Evolutionary conservation across 2,888 invertebrate species (phyloP), one percentile per base, ranked within the genome.

Genomic region (Ecliptopera silaceata): DNA sequence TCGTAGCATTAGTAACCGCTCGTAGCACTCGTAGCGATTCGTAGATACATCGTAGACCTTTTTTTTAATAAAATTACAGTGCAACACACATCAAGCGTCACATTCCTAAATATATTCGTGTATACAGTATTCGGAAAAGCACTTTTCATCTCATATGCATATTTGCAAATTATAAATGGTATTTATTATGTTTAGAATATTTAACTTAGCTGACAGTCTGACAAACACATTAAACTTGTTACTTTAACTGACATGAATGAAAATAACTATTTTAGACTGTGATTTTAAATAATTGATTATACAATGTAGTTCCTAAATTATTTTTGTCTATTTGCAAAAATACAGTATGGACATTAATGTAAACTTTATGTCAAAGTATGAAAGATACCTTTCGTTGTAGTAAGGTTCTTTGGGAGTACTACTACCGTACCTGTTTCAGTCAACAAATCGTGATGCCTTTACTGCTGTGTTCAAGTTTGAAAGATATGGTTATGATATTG

Each of bases 111-210:
- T 88, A 86, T 85, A 88, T 86, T 86, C 81, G 75, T 80, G 83
- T 84, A 79, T n/a, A 77, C 77, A 77, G 86, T 84, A 89, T 82
- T 84, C 65, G 86, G 86, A 87, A 88, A 88, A 88, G 88, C 89
- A 88, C 88, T 90, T 86, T 85, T 84, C 87, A 83, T 72, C 77
- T 82, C 80, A 82, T 86, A 85, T 88, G 82, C 84, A 87, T 87
- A 84, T 79, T 80, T 77, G 78, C 81, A 84, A 85, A 69, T 80
- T 81, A 71, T 72, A 42, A 29, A 32, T 12, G 64, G 70, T 71
- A 67, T 79, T 54, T 72, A 84, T 81, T 77, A 79, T 70, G 83
- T 71, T 86, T 87, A 86, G 83, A 78, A 80, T 77, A 78, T 77
- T 75, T 74, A 71, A 66, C 41, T 64, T 61, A 63, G 54, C 42